A percentile compares a stretch with the other conserved stretches of the same genome.
Evolutionary conservation across 2,797 vertebrate genomes (phyloP).

Genomic region (Clarias laeviceps): DNA sequence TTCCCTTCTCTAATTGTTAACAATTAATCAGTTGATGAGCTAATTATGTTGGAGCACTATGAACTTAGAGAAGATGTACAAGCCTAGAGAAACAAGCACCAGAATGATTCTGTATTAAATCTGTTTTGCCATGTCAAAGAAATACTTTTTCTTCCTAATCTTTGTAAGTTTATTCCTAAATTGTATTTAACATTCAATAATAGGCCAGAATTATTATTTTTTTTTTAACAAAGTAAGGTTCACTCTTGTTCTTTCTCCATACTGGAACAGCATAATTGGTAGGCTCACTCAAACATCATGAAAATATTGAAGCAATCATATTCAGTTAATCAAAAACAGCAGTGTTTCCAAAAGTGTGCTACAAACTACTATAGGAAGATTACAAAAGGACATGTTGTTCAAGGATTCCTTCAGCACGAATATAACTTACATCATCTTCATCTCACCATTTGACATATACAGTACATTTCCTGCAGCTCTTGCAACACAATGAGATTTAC

Average conservation of each 20-base stretch:
- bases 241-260: constrained; percentile 31
- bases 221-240: constrained; percentile 21
- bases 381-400: constrained; percentile 21
- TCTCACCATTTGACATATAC: not conserved
- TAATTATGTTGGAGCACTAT: not conserved
- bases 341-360: constrained; percentile 28
- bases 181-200: not conserved
- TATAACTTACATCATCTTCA: not conserved
- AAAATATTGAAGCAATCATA: constrained; percentile 46
- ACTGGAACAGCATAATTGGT: constrained; percentile 11
- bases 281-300: constrained; percentile 33
- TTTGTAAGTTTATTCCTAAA: not conserved
- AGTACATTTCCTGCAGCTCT: not conserved
- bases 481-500: not conserved
- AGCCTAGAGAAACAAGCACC: not conserved
- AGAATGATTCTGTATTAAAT: not conserved
- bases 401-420: not conserved
- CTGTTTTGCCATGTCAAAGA: not conserved
- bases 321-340: constrained; percentile 50
- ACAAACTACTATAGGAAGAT: constrained; percentile 26
- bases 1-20: not conserved
- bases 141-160: not conserved
- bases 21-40: not conserved
- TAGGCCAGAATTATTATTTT: no score
- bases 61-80: not conserved